These are phyloP conservation scores for Todiramphus chloris DNA, from an alignment of 2,113 vertebrate species.

Conservation along the genomic window DNA sequence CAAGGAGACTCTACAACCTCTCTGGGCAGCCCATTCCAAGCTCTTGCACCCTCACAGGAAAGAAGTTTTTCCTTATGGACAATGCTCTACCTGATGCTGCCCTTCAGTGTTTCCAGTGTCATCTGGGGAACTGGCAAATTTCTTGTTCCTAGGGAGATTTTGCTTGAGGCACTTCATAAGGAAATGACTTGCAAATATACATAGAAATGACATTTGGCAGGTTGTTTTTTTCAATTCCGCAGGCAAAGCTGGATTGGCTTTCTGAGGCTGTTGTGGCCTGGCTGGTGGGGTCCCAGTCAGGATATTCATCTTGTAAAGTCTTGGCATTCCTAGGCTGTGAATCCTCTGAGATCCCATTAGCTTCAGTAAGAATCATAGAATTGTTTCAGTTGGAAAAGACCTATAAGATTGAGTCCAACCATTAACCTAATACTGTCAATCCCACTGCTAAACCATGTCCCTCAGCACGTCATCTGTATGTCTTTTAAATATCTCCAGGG, in stretches of 20 bases:
- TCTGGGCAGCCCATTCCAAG: no score
- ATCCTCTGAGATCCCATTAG: not conserved
- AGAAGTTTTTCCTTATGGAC: no score
- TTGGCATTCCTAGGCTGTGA: not conserved
- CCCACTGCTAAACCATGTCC: no score
- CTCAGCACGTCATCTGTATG: no score
- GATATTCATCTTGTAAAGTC: not conserved
- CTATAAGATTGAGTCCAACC: no score
- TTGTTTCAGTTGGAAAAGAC: no score
- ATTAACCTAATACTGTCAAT: no score
- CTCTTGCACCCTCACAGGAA: no score
- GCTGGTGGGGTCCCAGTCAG: not conserved
- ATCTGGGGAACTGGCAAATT: not conserved
- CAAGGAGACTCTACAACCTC: no score
- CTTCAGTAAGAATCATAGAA: not conserved
- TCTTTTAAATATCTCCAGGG: no score
- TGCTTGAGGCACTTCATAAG: not conserved
- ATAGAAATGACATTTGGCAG: not conserved
- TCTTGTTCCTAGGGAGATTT: not conserved
- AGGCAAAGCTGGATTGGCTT: not conserved
- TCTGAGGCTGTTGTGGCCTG: not conserved
- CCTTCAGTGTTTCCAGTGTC: not conserved
- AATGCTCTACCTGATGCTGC: not conserved
- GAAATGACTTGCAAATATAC: not conserved
- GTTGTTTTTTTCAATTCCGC: not conserved